These are phyloP conservation scores for Garra rufa DNA, from an alignment of 2,113 vertebrate genomes.

Conservation along the genomic window DNA sequence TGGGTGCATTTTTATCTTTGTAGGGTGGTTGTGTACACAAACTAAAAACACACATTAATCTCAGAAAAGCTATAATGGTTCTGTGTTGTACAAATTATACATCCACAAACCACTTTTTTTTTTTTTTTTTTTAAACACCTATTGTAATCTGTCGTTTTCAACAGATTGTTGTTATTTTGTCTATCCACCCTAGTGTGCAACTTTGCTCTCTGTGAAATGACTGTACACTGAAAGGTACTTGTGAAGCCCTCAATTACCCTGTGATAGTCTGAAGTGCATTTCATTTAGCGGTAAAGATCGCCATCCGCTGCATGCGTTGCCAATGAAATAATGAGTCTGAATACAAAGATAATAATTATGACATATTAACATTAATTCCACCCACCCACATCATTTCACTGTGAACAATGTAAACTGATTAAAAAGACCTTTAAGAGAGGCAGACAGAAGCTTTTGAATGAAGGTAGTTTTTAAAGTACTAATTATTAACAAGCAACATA, in stretches of 20 bases:
- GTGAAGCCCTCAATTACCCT: neutral
- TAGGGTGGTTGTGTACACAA: no score
- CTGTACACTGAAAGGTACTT: neutral
- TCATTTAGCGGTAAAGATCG: neutral
- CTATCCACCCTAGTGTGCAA: neutral
- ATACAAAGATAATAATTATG: conserved; percentile 9
- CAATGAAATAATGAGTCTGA: conserved; percentile 15
- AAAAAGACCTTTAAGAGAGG: neutral
- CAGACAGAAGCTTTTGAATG: neutral
- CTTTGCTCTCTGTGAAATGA: neutral
- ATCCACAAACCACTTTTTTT: neutral
- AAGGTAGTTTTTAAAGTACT: neutral
- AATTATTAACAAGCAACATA: neutral
- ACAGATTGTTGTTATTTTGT: neutral
- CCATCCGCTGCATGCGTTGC: neutral
- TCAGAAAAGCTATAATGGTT: neutral
- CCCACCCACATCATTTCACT: neutral
- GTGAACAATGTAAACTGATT: conserved; percentile 25
- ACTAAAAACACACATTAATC: no score
- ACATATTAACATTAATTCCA: neutral
- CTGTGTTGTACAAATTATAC: neutral
- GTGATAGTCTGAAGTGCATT: conserved; percentile 2
- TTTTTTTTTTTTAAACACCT: neutral
- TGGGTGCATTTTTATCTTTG: no score
- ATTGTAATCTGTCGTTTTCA: neutral